Evolutionary conservation across 2,888 invertebrate species (phyloP), one percentile per base, ranked within the genome.

Genomic region (Hoplodrina blanda): DNA sequence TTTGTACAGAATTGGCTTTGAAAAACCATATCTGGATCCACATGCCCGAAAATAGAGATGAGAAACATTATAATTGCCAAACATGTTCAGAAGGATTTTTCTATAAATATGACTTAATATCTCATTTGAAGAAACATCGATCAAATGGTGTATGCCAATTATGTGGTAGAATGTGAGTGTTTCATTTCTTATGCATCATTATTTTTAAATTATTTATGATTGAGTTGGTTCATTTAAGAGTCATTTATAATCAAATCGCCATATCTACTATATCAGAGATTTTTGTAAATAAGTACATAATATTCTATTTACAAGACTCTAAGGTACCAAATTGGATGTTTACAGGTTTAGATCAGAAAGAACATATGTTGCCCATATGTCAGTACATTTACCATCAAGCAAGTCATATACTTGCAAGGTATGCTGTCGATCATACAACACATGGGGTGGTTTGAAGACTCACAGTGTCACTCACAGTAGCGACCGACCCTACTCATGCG

Each of bases 381-480:
- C 85, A 63, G 87, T 90, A 19, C 94, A 94, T 79, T 82, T 82
- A 62, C 80, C 89, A 25, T 60, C 87, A 62, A 87, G 83, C 41
- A 90, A 85, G 68, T 86, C 89, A 4, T 91, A 80, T 70, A 90
- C 89, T 25, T 98, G 97, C 87, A 96, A 96, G 76, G 96, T 97
- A n/a, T 98, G 97, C 90, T 97, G 97, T 19, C 94, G 97, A 59
- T 97, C 97, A 33, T 97, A 97, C 90, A 97, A 97, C 55, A 97
- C 97, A 25, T 97, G 96, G 87, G 97, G 97, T 67, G 97, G 97
- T 59, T 91, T 97, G 62, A 96, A 97, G 78, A 97, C 97, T 17
- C 97, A 98, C 90, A 97, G 97, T 84, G 96, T 98, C 73, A 97
- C 97, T 46, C 97, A 97, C 84, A 97, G 97, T 80, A 96, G 96